Percentiles rank a stretch among this genome's conserved stretches.
phyloP scores from a whole-genome alignment of 2,113 vertebrate genomes.

The Sciurus niger region DNA sequence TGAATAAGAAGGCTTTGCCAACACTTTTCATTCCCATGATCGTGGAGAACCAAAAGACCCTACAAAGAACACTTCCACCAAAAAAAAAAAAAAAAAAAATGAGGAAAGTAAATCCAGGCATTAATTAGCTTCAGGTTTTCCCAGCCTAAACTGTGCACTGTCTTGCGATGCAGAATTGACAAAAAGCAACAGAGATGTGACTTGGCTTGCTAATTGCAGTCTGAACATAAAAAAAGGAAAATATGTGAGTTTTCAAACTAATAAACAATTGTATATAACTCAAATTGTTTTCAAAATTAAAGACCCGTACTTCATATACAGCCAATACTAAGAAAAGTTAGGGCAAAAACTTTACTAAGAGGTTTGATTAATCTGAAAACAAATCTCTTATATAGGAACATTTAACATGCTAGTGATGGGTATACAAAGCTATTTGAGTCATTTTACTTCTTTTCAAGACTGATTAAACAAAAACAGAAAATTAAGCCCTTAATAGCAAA shows the following conservation, averaged over 20 bases:
- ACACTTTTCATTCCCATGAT: constrained; percentile 32
- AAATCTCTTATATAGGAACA: neutral
- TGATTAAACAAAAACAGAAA: neutral
- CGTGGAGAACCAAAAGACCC: constrained; percentile 48
- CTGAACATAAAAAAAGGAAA: neutral
- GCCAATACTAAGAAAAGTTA: neutral
- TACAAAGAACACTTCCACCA: neutral
- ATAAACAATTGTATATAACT: neutral
- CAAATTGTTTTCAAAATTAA: constrained; percentile 15
- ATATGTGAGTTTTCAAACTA: neutral
- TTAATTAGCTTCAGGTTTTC: neutral
- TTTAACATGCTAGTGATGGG: neutral
- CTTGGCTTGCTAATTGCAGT: neutral
- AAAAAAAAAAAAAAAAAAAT: neutral
- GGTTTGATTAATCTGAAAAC: neutral
- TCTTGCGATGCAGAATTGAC: neutral
- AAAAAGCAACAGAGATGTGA: neutral
- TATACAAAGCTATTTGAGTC: neutral
- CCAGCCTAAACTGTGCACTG: neutral
- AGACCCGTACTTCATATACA: neutral
- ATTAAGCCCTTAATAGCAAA: neutral
- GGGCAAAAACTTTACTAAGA: neutral
- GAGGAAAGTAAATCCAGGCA: constrained; percentile 25
- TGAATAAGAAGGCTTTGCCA: constrained; percentile 14
- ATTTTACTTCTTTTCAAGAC: neutral